These are phyloP conservation scores for Blomia tropicalis DNA, from an alignment of 2,888 invertebrate species.

Conservation along the genomic window DNA sequence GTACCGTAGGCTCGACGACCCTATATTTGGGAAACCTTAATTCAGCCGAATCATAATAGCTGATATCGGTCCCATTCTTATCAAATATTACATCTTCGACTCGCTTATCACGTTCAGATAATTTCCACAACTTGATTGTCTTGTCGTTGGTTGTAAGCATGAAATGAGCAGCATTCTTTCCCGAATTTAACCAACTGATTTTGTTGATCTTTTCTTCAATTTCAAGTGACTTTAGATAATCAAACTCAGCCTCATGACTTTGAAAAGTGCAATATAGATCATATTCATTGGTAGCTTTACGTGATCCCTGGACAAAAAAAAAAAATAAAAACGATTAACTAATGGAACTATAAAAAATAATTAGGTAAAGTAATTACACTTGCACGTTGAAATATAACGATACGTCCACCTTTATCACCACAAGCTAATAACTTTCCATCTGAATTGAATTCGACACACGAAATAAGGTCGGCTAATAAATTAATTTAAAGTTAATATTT, in stretches of 20 bases:
- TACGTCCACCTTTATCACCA: constrained; percentile 96
- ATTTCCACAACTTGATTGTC: constrained; percentile 97
- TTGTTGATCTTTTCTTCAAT: constrained; percentile 99
- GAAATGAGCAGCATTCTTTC: constrained; percentile 85
- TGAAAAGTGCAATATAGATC: constrained; percentile 95
- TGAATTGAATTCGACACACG: constrained; percentile 98
- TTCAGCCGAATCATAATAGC: constrained; percentile 48
- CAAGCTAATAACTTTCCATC: constrained; percentile 96
- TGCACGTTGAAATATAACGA: constrained; percentile 92
- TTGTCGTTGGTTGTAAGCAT: constrained; percentile 95
- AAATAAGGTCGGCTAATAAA: constrained; percentile 82
- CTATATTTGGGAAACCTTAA: constrained; percentile 76
- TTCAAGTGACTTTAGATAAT: constrained; percentile 97
- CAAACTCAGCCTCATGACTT: constrained; percentile 99
- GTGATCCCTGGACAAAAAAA: neutral
- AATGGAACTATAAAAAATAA: constrained; percentile 16
- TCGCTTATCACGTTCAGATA: constrained; percentile 79
- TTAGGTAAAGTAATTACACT: constrained; percentile 33
- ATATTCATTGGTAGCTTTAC: constrained; percentile 59
- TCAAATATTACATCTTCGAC: constrained; percentile 44
- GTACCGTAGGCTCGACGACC: constrained; percentile 94
- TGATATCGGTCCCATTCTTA: constrained; percentile 71
- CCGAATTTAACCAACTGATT: constrained; percentile 79
- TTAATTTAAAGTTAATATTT: constrained; percentile 17
- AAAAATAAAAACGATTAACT: neutral